phyloP scores from a whole-genome alignment of 2,888 invertebrate species.

The Dascillus cervinus region DNA sequence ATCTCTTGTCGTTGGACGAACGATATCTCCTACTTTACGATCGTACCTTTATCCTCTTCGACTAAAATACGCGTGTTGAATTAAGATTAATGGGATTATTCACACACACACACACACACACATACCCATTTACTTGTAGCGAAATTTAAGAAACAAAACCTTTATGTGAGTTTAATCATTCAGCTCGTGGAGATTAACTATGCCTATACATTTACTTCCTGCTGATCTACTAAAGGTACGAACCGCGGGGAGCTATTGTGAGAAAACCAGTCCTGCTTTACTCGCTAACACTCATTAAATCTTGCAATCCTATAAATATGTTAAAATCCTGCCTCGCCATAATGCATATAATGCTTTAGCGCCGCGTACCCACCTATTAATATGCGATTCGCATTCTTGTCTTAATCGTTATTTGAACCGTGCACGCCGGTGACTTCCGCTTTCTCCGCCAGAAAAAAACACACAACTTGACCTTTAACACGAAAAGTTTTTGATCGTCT shows the following conservation, averaged over 20 bases:
- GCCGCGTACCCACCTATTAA: slow-evolving; percentile 21
- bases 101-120: too few relatives aligned
- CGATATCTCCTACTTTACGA: slow-evolving; percentile 30
- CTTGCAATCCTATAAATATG: slow-evolving; percentile 27
- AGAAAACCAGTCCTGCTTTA: slow-evolving; percentile 26
- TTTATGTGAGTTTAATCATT: too few relatives aligned
- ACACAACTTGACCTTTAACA: too few relatives aligned
- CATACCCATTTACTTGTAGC: too few relatives aligned
- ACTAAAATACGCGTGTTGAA: slow-evolving; percentile 13
- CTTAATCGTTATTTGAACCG: too few relatives aligned
- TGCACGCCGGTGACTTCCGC: too few relatives aligned
- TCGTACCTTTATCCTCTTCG: slow-evolving; percentile 10
- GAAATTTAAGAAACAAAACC: too few relatives aligned
- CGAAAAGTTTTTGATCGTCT: too few relatives aligned
- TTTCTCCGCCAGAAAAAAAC: too few relatives aligned
- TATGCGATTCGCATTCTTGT: slow-evolving; percentile 22
- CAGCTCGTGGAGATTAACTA: slow-evolving; percentile 26
- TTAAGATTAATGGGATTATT: slow-evolving; percentile 26
- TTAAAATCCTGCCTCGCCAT: slow-evolving; percentile 15
- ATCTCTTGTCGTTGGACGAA: slow-evolving; percentile 24
- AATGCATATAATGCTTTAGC: slow-evolving; percentile 16
- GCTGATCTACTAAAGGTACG: slow-evolving; percentile 32
- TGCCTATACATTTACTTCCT: slow-evolving; percentile 29
- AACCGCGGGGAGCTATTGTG: slow-evolving; percentile 30
- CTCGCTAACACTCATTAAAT: slow-evolving; percentile 24